phyloP scores from a whole-genome alignment of 1,140 invertebrate genomes.

The Sarcophaga bullata region DNA sequence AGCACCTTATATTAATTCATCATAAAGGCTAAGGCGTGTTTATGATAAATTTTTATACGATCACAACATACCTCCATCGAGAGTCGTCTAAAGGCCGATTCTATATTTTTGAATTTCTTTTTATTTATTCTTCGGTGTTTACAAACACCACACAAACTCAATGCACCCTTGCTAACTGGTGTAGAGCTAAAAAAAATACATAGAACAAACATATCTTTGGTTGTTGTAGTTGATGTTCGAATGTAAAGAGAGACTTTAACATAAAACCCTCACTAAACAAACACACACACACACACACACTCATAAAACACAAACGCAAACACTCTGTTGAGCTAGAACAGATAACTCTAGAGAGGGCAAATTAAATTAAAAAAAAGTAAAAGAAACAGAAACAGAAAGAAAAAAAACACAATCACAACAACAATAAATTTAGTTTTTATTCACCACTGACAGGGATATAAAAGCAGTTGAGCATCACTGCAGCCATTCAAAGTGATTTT shows the following conservation, averaged over 20 bases:
- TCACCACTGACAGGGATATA: conserved; percentile 45
- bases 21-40: too few relatives aligned
- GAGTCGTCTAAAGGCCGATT: too few relatives aligned
- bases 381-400: neutral
- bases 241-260: conserved; percentile 15
- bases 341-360: neutral
- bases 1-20: too few relatives aligned
- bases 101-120: too few relatives aligned
- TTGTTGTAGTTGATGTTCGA: neutral
- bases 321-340: neutral
- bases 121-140: too few relatives aligned
- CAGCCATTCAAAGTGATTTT: conserved; percentile 46
- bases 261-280: neutral
- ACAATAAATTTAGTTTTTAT: conserved; percentile 41
- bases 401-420: conserved; percentile 22
- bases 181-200: neutral
- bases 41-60: too few relatives aligned
- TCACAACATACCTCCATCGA: too few relatives aligned
- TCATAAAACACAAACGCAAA: conserved; percentile 1
- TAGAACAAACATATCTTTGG: neutral
- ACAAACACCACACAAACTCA: too few relatives aligned
- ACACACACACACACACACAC: neutral
- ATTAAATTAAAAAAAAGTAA: neutral
- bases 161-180: too few relatives aligned
- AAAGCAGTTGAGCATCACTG: conserved; percentile 44